Evolutionary conservation across 1,140 invertebrate species (phyloP).

Genomic region (Drosophila elegans): DNA sequence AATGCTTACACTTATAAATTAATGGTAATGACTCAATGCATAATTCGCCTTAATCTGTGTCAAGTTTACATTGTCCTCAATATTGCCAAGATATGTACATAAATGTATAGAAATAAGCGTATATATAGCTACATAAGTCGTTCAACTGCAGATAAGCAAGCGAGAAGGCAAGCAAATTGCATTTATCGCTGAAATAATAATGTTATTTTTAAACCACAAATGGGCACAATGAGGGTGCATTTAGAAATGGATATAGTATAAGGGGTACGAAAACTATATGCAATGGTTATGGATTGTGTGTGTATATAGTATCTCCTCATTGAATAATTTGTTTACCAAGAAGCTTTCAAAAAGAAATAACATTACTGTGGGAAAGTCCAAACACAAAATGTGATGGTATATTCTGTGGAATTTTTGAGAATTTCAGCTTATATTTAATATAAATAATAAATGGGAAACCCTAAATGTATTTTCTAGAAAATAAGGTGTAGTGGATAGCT

Average conservation of each 20-base stretch:
- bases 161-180: conserved; percentile 27
- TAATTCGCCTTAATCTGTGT: conserved; percentile 52
- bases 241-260: conserved; percentile 40
- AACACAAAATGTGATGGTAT: not conserved
- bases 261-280: conserved; percentile 3
- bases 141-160: conserved; percentile 46
- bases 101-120: conserved; percentile 4
- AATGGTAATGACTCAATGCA: conserved; percentile 64
- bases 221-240: conserved; percentile 31
- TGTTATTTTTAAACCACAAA: conserved; percentile 38
- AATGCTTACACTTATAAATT: conserved; percentile 73
- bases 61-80: conserved; percentile 74
- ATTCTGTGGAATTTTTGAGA: not conserved
- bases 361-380: conserved; percentile 23
- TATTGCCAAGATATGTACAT: conserved; percentile 25
- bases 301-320: conserved; percentile 11
- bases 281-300: conserved; percentile 1
- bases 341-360: conserved; percentile 2
- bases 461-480: not conserved
- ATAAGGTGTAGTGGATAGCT: not conserved
- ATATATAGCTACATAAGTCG: conserved; percentile 30
- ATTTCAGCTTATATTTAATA: not conserved
- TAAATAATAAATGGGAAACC: too few species aligned
- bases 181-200: conserved; percentile 39
- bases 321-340: conserved; percentile 37